Conservation (phyloP, 2,113 vertebrate species). For the Haemorhous mexicanus region DNA sequence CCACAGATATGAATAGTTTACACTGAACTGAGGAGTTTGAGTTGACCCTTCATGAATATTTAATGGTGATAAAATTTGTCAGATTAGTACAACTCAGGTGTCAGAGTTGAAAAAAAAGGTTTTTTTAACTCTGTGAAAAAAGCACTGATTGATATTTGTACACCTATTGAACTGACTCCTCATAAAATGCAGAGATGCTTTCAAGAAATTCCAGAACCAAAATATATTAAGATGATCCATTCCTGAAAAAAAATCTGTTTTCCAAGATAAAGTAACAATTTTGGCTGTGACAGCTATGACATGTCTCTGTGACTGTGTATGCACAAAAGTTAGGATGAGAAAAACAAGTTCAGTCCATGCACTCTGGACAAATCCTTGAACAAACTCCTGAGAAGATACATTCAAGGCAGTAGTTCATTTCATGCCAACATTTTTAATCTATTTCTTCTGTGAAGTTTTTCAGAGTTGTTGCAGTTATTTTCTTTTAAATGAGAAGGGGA, state of each 20-base stretch:
- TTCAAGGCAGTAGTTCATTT: background rate
- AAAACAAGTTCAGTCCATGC: background rate
- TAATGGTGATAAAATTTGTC: background rate
- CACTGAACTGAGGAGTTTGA: background rate
- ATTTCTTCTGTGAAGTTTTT: constrained; percentile 1
- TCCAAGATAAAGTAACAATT: background rate
- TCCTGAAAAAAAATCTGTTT: background rate
- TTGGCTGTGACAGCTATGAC: background rate
- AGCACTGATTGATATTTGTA: background rate
- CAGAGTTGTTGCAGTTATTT: background rate
- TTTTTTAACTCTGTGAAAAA: background rate
- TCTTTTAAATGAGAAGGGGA: constrained; percentile 37
- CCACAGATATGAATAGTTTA: background rate
- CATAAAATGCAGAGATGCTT: background rate
- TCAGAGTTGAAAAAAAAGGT: background rate
- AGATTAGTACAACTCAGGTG: background rate
- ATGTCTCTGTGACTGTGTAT: background rate
- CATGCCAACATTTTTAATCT: background rate
- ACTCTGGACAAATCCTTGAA: background rate
- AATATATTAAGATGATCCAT: background rate
- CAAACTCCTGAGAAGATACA: background rate
- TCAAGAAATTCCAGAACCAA: background rate
- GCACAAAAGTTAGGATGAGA: background rate
- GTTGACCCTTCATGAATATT: background rate
- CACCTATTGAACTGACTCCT: background rate